Evolutionary conservation across 2,888 invertebrate species (phyloP).

Genomic region (Mesorhabditis belari): DNA sequence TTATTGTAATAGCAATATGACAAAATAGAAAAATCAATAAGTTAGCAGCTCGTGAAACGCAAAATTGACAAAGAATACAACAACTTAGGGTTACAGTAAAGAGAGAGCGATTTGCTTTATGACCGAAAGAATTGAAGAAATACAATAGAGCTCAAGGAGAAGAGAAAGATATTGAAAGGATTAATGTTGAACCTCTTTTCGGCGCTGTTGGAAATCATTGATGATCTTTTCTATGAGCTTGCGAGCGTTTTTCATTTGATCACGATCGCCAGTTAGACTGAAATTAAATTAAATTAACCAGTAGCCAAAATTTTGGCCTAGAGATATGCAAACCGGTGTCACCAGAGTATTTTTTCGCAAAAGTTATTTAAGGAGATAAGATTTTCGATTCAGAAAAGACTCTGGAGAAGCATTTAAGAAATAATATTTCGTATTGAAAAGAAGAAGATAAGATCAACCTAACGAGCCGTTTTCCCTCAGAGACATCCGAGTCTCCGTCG

Average conservation of each 20-base stretch:
- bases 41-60: neutral
- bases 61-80: too few species aligned
- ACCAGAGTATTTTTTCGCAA: constrained; percentile 2
- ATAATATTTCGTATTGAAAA: neutral
- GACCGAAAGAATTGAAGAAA: too few species aligned
- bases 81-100: too few species aligned
- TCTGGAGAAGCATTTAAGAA: neutral
- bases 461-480: constrained; percentile 27
- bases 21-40: neutral
- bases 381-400: neutral
- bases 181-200: neutral
- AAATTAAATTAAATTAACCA: constrained; percentile 12
- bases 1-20: neutral
- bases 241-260: constrained; percentile 23
- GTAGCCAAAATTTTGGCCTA: neutral
- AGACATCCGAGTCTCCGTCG: constrained; percentile 3
- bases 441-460: constrained; percentile 15
- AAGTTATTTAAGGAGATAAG: neutral
- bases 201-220: constrained; percentile 34
- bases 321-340: neutral
- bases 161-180: neutral
- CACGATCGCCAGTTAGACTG: constrained; percentile 46
- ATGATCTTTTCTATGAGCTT: constrained; percentile 41
- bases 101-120: too few species aligned
- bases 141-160: too few species aligned